Conservation (phyloP, 2,888 invertebrate species). For the Phaedon cochleariae region DNA sequence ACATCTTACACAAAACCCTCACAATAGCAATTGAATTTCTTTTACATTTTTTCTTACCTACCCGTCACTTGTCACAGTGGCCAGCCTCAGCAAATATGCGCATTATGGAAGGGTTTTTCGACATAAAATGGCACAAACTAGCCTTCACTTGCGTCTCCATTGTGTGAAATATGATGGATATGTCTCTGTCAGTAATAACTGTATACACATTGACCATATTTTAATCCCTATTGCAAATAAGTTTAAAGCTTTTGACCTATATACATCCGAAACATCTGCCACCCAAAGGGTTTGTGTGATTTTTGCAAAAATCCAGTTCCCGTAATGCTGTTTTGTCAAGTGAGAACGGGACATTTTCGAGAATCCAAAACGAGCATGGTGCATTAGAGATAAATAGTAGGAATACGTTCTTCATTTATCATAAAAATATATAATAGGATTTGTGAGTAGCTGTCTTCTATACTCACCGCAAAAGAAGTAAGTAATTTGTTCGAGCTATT, state of each 20-base stretch:
- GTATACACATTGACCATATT: constrained; percentile 52
- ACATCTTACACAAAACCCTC: constrained; percentile 28
- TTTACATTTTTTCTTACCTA: constrained; percentile 42
- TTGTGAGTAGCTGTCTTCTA: not conserved
- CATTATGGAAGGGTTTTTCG: constrained; percentile 57
- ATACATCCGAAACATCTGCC: constrained; percentile 50
- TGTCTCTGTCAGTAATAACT: constrained; percentile 58
- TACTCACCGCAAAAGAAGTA: not conserved
- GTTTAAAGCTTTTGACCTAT: constrained; percentile 54
- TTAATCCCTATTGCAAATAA: constrained; percentile 57
- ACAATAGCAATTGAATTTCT: constrained; percentile 16
- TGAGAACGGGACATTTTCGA: constrained; percentile 34
- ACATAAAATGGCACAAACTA: constrained; percentile 56
- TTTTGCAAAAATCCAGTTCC: constrained; percentile 41
- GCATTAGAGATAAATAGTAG: constrained; percentile 36
- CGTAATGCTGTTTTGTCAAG: constrained; percentile 39
- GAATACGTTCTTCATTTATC: constrained; percentile 33
- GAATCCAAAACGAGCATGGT: constrained; percentile 32
- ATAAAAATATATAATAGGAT: constrained; percentile 7
- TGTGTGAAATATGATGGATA: constrained; percentile 59
- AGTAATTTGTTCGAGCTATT: not conserved
- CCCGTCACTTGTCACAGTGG: constrained; percentile 59
- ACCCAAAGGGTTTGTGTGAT: constrained; percentile 48
- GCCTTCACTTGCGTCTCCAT: constrained; percentile 54
- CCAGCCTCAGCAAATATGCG: constrained; percentile 59